Percentiles rank a stretch among this genome's conserved stretches.
phyloP scores from a whole-genome alignment of 2,888 invertebrate species.

The Cephus rjabovi region DNA sequence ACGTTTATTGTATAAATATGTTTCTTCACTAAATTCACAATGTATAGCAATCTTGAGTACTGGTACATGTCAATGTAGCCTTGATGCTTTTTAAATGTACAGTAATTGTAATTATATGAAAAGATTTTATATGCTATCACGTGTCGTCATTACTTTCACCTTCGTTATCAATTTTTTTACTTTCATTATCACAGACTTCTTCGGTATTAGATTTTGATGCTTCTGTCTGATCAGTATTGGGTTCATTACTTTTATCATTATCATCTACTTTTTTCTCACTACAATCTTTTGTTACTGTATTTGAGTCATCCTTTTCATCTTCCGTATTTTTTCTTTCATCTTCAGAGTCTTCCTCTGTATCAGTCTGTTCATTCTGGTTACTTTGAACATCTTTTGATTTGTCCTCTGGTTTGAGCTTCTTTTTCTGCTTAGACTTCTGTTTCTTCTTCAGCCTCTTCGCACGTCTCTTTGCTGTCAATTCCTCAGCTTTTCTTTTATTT shows the following conservation, averaged over 20 bases:
- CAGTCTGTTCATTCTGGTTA: slow-evolving; percentile 56
- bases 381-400: slow-evolving; percentile 38
- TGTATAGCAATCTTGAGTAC: neutral
- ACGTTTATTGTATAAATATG: neutral
- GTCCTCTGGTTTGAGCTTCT: slow-evolving; percentile 41
- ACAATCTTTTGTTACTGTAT: slow-evolving; percentile 34
- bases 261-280: slow-evolving; percentile 27
- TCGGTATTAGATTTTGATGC: slow-evolving; percentile 51
- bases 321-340: slow-evolving; percentile 3
- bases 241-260: slow-evolving; percentile 31
- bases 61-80: neutral
- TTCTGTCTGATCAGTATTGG: slow-evolving; percentile 38
- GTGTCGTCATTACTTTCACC: neutral
- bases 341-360: neutral
- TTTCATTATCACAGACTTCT: slow-evolving; percentile 27
- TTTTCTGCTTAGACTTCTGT: slow-evolving; percentile 66
- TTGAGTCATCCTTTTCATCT: slow-evolving; percentile 34
- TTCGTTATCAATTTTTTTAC: slow-evolving; percentile 24
- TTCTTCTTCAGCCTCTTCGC: slow-evolving; percentile 88
- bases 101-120: no score
- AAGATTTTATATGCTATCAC: neutral
- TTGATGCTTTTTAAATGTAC: neutral
- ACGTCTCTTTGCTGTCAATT: slow-evolving; percentile 90
- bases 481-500: slow-evolving; percentile 78
- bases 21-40: neutral